phyloP scores from a whole-genome alignment of 2,888 invertebrate species.

The Unio delphinus region DNA sequence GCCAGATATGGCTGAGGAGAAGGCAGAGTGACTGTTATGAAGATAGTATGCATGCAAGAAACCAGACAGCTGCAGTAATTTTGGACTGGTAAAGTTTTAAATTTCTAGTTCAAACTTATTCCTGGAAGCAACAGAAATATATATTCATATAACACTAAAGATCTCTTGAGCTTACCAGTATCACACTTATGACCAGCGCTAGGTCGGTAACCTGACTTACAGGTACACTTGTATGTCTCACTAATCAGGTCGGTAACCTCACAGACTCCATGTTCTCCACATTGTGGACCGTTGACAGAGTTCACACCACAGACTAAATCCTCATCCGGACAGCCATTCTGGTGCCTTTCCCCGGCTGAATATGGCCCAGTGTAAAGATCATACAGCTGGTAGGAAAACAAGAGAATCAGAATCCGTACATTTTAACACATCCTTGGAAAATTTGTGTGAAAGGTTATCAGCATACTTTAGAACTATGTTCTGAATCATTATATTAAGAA shows the following conservation, averaged over 20 bases:
- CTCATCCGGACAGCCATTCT: conserved; percentile 89
- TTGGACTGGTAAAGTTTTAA: neutral
- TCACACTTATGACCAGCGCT: conserved; percentile 65
- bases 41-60: too few species aligned
- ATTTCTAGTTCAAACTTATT: neutral
- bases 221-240: conserved; percentile 83
- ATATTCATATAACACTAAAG: neutral
- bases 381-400: conserved; percentile 79
- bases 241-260: conserved; percentile 77
- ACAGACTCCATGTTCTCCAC: conserved; percentile 52
- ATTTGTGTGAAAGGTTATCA: too few species aligned
- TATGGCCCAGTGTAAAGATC: conserved; percentile 87
- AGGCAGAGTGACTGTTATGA: too few species aligned
- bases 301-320: conserved; percentile 82
- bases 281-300: conserved; percentile 40
- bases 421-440: too few species aligned
- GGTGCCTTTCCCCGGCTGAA: conserved; percentile 55
- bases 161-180: conserved; percentile 42
- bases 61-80: too few species aligned
- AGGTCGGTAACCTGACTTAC: conserved; percentile 86
- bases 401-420: neutral
- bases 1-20: too few species aligned
- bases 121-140: neutral
- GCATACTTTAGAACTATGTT: too few species aligned
- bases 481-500: too few species aligned